Percentiles rank a stretch among this genome's conserved stretches.
phyloP scores from a whole-genome alignment of 2,113 vertebrate genomes.

The Cricetomys ansorgei region DNA sequence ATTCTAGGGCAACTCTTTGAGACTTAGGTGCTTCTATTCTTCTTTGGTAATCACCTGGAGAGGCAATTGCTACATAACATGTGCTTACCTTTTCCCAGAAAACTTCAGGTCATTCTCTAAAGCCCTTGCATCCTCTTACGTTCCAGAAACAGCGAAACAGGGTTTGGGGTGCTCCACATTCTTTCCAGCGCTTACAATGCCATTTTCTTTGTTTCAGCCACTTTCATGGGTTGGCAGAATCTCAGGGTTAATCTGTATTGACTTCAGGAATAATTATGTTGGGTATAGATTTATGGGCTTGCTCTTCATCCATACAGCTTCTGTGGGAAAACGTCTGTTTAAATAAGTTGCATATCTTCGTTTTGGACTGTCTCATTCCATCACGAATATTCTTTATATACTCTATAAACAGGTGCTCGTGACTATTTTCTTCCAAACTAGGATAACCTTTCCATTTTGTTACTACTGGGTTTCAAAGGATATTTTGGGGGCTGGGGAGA shows the following conservation, averaged over 20 bases:
- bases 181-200: fast-evolving
- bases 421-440: background rate
- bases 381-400: background rate
- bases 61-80: background rate
- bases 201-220: background rate
- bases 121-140: background rate
- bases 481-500: background rate
- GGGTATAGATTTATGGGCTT: background rate
- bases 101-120: background rate
- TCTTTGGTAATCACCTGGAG: background rate
- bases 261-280: background rate
- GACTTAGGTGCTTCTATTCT: background rate
- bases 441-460: background rate
- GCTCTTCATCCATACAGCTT: background rate
- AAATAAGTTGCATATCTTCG: background rate
- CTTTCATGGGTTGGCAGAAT: background rate
- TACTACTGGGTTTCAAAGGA: background rate
- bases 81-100: background rate
- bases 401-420: background rate
- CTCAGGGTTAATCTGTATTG: background rate
- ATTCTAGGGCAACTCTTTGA: background rate
- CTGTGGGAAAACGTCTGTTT: background rate
- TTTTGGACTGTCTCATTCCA: background rate
- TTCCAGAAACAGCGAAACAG: fast-evolving
- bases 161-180: background rate